Conservation (phyloP, 1,140 invertebrate genomes). For the Brachionus sp. region DNA sequence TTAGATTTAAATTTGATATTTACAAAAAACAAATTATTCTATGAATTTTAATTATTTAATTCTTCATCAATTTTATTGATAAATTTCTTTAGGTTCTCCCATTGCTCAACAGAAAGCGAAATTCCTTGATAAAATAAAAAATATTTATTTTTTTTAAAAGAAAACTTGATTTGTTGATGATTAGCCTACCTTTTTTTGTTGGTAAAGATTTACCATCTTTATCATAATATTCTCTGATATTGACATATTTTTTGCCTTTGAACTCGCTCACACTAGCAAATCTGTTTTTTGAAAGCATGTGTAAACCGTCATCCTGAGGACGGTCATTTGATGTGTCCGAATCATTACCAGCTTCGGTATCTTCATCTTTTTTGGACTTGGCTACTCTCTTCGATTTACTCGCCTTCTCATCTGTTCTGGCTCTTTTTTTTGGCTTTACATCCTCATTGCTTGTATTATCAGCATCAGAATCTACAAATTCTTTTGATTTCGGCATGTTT, state of each 20-base stretch:
- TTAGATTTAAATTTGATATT: neutral
- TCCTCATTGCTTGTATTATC: slow-evolving; percentile 16
- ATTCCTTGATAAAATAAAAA: slow-evolving; percentile 28
- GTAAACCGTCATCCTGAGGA: neutral
- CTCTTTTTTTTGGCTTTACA: slow-evolving; percentile 43
- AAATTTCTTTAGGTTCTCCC: slow-evolving; percentile 31
- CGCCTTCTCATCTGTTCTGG: neutral
- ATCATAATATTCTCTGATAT: slow-evolving; percentile 46
- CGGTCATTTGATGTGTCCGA: slow-evolving; percentile 13
- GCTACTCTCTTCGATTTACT: neutral
- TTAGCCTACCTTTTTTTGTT: slow-evolving; percentile 36
- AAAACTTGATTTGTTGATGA: neutral
- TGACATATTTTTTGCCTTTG: slow-evolving; percentile 32
- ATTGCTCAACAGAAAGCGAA: slow-evolving; percentile 30
- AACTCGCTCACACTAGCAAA: slow-evolving; percentile 42
- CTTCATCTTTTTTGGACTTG: slow-evolving; percentile 1
- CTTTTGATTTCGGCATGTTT: slow-evolving; percentile 45
- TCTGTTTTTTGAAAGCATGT: slow-evolving; percentile 23
- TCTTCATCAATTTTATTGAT: slow-evolving; percentile 34
- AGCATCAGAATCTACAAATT: slow-evolving; percentile 30
- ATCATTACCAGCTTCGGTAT: slow-evolving; percentile 7
- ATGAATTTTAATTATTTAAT: neutral
- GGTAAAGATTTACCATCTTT: slow-evolving; percentile 22
- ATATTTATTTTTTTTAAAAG: neutral
- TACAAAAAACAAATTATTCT: neutral